A percentile compares a stretch with the other conserved stretches of the same genome.
phyloP scores from a whole-genome alignment of 2,113 vertebrate genomes.

The Poeciliopsis prolifica region DNA sequence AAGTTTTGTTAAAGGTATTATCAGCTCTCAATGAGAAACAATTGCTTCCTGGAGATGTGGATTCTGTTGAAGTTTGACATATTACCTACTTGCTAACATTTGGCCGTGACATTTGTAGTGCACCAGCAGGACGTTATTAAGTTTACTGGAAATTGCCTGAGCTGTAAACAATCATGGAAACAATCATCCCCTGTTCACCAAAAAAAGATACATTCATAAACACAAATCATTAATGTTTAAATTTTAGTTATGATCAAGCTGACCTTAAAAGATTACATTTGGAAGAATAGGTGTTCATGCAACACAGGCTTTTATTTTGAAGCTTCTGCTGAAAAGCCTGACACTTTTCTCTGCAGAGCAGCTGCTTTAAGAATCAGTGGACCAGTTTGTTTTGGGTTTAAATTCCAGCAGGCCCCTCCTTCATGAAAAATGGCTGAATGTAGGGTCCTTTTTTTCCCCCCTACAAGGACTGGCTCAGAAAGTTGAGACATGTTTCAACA shows the following conservation, averaged over 20 bases:
- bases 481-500: not conserved
- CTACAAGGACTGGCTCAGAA: not conserved
- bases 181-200: too few species aligned
- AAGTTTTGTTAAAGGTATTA: too few species aligned
- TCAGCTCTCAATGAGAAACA: too few species aligned
- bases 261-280: not conserved
- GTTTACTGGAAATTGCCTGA: too few species aligned
- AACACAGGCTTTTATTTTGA: conserved; percentile 47
- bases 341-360: not conserved
- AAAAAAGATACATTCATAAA: not conserved
- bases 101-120: too few species aligned
- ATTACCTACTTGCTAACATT: too few species aligned
- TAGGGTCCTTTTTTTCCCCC: not conserved
- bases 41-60: too few species aligned
- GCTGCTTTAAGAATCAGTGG: not conserved
- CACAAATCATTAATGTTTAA: not conserved
- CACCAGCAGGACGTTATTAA: too few species aligned
- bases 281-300: not conserved
- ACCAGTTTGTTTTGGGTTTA: conserved; percentile 26
- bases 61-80: too few species aligned
- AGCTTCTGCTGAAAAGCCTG: not conserved
- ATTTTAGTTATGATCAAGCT: not conserved
- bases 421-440: not conserved
- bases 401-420: not conserved
- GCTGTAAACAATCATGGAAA: too few species aligned